Conservation (phyloP, 2,888 invertebrate genomes). For the Apamea epomidion region DNA sequence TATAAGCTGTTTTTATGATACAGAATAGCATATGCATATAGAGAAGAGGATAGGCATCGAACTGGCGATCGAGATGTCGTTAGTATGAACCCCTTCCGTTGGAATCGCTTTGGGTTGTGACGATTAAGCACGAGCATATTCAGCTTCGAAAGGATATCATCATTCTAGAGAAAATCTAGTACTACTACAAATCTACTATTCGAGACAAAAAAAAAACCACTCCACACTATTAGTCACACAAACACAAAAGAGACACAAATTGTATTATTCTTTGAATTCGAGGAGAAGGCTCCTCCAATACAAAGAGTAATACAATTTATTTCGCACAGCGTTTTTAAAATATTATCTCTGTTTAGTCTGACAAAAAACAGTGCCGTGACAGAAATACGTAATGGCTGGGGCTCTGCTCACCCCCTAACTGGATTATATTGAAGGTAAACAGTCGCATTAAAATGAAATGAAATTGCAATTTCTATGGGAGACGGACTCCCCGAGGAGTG, state of each 20-base stretch:
- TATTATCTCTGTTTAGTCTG: slow-evolving; percentile 53
- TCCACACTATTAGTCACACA: neutral
- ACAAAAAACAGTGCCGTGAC: slow-evolving; percentile 67
- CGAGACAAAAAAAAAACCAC: slow-evolving; percentile 7
- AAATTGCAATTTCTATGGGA: slow-evolving; percentile 84
- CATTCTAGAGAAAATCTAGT: neutral
- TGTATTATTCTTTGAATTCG: neutral
- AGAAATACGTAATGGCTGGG: slow-evolving; percentile 71
- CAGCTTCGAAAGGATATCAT: neutral
- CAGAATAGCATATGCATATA: neutral
- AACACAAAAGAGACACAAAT: neutral
- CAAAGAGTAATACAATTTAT: slow-evolving; percentile 42
- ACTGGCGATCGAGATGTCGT: neutral
- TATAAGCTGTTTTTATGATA: neutral
- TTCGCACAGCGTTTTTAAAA: slow-evolving; percentile 50
- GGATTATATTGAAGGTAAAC: slow-evolving; percentile 87
- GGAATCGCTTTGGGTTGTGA: neutral
- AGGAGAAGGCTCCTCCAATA: neutral
- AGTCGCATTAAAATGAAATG: slow-evolving; percentile 87
- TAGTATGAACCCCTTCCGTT: neutral
- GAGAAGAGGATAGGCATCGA: neutral
- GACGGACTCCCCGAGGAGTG: slow-evolving; percentile 71
- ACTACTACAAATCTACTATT: neutral
- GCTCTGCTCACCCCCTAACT: slow-evolving; percentile 73
- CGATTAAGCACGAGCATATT: neutral